Percentiles rank a stretch among this genome's conserved stretches.
Evolutionary conservation across 1,140 invertebrate genomes (phyloP).

Genomic region (Tetramorium alpestre): DNA sequence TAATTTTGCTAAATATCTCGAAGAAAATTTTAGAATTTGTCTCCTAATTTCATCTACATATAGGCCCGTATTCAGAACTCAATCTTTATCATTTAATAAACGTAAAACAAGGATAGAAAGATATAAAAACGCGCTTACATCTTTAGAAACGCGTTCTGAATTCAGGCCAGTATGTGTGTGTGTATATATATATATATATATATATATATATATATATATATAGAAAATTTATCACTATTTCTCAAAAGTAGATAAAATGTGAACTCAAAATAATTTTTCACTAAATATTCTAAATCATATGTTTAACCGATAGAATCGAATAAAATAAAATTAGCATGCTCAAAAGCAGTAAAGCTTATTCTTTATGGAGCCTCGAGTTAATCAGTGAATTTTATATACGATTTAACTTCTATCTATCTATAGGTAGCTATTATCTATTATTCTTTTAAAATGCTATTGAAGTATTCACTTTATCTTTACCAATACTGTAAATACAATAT

Average conservation of each 20-base stretch:
- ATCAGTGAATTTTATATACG: not conserved
- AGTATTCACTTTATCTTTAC: not conserved
- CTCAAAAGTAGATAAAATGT: not conserved
- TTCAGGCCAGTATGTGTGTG: too few relatives aligned
- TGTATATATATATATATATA: not conserved
- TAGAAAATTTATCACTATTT: not conserved
- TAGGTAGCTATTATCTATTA: not conserved
- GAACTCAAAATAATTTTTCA: not conserved
- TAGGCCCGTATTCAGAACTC: not conserved
- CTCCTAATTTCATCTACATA: not conserved
- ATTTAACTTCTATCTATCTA: not conserved
- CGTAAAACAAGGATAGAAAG: too few relatives aligned
- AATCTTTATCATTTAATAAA: too few relatives aligned
- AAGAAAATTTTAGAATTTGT: not conserved
- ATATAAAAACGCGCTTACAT: too few relatives aligned
- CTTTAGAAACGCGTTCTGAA: too few relatives aligned
- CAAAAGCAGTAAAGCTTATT: not conserved
- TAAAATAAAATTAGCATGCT: not conserved
- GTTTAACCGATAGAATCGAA: not conserved
- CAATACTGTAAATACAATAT: constrained; percentile 1
- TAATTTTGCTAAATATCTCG: not conserved
- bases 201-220: not conserved
- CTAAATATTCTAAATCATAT: not conserved
- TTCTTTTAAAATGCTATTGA: not conserved
- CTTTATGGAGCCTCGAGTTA: not conserved